phyloP scores from a whole-genome alignment of 2,113 vertebrate species.

The Ivindomyrus marchei region DNA sequence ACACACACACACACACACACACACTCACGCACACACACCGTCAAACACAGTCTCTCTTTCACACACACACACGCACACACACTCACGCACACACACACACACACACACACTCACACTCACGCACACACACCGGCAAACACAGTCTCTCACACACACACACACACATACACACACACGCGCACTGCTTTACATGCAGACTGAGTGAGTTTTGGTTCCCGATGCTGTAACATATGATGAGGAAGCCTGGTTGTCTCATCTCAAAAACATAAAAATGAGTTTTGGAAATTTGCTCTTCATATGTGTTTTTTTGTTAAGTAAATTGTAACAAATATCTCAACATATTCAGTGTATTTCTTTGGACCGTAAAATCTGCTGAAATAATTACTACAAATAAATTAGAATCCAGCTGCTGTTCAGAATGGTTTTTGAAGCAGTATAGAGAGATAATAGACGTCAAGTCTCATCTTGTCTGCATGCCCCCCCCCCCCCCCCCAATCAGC shows the following conservation, averaged over 20 bases:
- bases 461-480: background rate
- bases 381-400: background rate
- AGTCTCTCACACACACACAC: no score
- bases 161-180: no score
- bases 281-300: background rate
- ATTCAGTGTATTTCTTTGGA: background rate
- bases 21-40: no score
- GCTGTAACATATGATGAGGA: background rate
- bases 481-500: conserved; percentile 48
- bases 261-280: background rate
- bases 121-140: background rate
- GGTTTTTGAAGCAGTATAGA: background rate
- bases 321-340: background rate
- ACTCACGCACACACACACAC: no score
- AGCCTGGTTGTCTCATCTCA: background rate
- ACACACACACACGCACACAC: background rate
- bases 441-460: background rate
- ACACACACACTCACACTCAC: no score
- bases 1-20: background rate
- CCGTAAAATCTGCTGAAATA: background rate
- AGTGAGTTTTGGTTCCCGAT: background rate
- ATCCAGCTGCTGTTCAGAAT: background rate
- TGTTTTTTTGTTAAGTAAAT: background rate
- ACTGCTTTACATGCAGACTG: background rate
- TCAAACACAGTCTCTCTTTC: background rate